Evolutionary conservation across 2,797 vertebrate species (phyloP).

Genomic region (Urosaurus nigricauda): DNA sequence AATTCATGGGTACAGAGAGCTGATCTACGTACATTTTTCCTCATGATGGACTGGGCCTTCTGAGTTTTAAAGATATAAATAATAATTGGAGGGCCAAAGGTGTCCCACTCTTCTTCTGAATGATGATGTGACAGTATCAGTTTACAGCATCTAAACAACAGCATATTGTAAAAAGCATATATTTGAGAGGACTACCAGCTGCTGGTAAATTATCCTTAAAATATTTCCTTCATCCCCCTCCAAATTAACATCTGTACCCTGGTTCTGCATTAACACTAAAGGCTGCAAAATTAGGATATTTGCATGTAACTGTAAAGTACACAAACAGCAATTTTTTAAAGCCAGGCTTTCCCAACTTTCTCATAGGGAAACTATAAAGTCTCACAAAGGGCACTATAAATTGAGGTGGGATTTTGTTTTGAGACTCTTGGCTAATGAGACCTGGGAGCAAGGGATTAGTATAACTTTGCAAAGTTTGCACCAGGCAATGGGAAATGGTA

Average conservation of each 20-base stretch:
- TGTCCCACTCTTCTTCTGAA: background rate
- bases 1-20: too few species aligned
- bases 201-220: too few species aligned
- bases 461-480: constrained; percentile 17
- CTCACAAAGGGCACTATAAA: constrained; percentile 12
- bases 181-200: background rate
- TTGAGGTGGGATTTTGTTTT: constrained; percentile 1
- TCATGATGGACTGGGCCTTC: background rate
- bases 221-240: too few species aligned
- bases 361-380: constrained; percentile 16
- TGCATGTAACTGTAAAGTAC: background rate
- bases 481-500: constrained; percentile 5
- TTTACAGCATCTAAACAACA: background rate
- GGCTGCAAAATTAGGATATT: background rate
- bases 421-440: constrained; percentile 24
- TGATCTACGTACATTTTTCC: background rate
- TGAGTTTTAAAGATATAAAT: background rate
- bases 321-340: background rate
- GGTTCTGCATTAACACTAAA: background rate
- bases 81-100: too few species aligned
- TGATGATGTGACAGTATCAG: background rate
- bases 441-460: constrained; percentile 15
- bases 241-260: background rate
- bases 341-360: background rate
- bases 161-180: background rate